Evolutionary conservation across 2,888 invertebrate genomes (phyloP), one percentile per base, ranked within the genome.

Genomic region (Chymomyza procnemis): DNA sequence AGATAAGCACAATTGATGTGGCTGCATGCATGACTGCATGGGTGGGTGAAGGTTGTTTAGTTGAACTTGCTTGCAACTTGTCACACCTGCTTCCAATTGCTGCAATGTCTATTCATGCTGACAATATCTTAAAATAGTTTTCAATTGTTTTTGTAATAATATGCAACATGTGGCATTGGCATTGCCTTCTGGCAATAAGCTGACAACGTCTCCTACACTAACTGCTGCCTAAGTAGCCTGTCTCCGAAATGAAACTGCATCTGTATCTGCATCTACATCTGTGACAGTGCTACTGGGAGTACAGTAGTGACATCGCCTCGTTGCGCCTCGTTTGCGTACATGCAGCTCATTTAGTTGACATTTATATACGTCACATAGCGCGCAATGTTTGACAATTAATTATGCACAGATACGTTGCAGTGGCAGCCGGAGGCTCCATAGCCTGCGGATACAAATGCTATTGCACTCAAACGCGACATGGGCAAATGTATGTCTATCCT

Each of bases 351-450:
- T 83, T 83, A 83, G 83, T 85, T 87, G 85, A 83, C 87, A 83
- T 83, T 82, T 87, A 83, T 83, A 82, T 87, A 85, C 80, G 83
- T 87, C 87, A 82, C 82, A 78, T 73, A 67, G 78, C 85, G 85
- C 83, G 87, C 83, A 82, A 85, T 85, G 87, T 87, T 83, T 87
- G 85, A 79, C 87, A 83, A 87, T 82, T 83, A 83, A 83, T 87
- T 83, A 83, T 85, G 68, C 76, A 57, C 64, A 79, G 69, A 68
- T 64, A 64, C 16, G n/a, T 14, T 5, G 26, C 26, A 0, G 26
- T 3, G 26, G 26, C 6, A 26, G 26, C 19, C 1, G 6, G 18
- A 12, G 34, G 12, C 34, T 12, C 12, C 34, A 12, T 19, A 14
- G 9, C 16, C 54, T 67, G 64, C 71, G 82, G 74, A 73, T 70